These are phyloP conservation scores for Delphinus delphis DNA, from an alignment of 2,113 vertebrate species.

Conservation along the genomic window DNA sequence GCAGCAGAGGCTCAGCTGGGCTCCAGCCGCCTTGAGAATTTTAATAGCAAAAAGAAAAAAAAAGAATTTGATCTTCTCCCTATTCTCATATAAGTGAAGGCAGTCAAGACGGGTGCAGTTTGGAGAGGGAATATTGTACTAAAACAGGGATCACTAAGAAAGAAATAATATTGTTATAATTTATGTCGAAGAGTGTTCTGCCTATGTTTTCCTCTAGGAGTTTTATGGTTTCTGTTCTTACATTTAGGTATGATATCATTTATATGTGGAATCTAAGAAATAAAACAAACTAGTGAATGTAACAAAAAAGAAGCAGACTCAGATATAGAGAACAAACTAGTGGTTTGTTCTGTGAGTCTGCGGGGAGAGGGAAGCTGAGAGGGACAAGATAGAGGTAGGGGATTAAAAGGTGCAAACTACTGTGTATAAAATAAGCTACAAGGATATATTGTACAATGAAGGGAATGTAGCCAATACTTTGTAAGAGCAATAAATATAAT, in stretches of 20 bases:
- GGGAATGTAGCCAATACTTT: background rate
- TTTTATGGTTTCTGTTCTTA: background rate
- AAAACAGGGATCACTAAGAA: background rate
- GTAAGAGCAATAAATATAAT: background rate
- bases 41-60: background rate
- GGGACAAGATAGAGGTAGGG: background rate
- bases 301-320: too few relatives aligned
- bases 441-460: background rate
- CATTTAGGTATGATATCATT: background rate
- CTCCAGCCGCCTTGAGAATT: background rate
- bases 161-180: background rate
- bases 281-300: background rate
- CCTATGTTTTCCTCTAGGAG: background rate
- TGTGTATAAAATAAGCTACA: background rate
- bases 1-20: constrained; percentile 85
- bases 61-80: background rate
- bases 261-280: background rate
- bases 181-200: background rate
- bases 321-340: background rate
- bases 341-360: background rate
- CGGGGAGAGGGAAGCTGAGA: background rate
- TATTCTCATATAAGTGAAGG: background rate
- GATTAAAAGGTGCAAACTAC: background rate
- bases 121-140: background rate
- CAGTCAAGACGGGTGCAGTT: accelerated